Conservation (phyloP, 2,113 vertebrate species). For the Setophaga kirtlandii region DNA sequence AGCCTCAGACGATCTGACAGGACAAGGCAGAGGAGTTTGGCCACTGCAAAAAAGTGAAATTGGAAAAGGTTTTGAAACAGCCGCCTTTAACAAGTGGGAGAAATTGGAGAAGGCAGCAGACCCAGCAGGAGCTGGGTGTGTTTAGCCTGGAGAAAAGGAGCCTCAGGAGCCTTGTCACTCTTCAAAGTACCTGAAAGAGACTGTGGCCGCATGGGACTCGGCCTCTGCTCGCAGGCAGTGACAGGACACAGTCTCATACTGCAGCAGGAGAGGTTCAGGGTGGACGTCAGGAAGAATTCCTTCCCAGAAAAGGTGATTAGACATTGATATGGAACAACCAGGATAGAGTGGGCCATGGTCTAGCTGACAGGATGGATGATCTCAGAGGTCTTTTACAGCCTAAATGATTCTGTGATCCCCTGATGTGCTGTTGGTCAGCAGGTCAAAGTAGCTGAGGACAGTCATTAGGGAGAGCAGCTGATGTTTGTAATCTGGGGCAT, state of each 20-base stretch:
- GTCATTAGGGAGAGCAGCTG: not conserved
- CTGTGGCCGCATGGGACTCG: fast-evolving
- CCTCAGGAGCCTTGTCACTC: not conserved
- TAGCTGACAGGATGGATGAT: not conserved
- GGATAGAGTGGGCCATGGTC: not conserved
- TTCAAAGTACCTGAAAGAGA: not conserved
- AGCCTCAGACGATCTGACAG: fast-evolving
- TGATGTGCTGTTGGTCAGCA: not conserved
- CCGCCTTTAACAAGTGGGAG: not conserved
- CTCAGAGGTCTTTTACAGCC: not conserved
- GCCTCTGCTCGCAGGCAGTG: not conserved
- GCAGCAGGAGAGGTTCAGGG: not conserved
- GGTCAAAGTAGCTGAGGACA: not conserved
- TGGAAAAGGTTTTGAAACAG: not conserved
- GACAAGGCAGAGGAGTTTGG: too few species aligned
- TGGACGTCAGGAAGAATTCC: not conserved
- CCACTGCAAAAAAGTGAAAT: not conserved
- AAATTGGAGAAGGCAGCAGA: not conserved
- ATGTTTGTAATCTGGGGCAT: not conserved
- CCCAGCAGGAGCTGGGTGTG: not conserved
- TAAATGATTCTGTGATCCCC: not conserved
- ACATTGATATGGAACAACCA: not conserved
- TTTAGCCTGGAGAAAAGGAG: not conserved
- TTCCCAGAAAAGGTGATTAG: not conserved
- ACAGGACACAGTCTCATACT: not conserved